Percentiles rank a stretch among this genome's conserved stretches.
These are phyloP conservation scores for Myiotriccus ornatus DNA, from an alignment of 2,797 vertebrate species.

Conservation along the genomic window DNA sequence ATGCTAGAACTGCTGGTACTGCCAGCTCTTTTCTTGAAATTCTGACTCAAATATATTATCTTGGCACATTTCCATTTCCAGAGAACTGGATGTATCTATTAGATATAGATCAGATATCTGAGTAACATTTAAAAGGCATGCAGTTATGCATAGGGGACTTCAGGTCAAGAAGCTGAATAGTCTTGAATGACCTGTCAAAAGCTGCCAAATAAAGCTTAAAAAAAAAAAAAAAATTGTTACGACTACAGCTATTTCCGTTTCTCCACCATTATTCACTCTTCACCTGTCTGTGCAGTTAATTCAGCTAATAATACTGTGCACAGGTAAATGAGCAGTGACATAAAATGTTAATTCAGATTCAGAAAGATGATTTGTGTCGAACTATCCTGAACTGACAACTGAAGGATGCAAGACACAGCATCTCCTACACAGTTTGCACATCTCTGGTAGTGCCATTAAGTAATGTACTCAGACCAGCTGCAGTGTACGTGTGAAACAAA, in stretches of 20 bases:
- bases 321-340: constrained; percentile 16
- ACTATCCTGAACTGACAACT: neutral
- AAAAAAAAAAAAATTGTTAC: neutral
- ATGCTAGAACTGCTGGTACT: neutral
- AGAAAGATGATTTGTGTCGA: constrained; percentile 8
- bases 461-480: neutral
- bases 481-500: neutral
- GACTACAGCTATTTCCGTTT: neutral
- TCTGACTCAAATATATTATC: neutral
- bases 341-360: constrained; percentile 39
- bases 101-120: neutral
- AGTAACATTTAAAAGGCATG: neutral
- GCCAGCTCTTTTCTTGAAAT: neutral
- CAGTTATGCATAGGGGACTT: neutral
- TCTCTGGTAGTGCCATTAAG: neutral
- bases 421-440: accelerated
- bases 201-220: neutral
- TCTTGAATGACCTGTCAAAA: neutral
- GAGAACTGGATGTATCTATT: neutral
- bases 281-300: neutral
- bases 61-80: neutral
- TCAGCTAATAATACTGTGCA: neutral
- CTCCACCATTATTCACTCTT: neutral
- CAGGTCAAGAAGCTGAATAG: neutral
- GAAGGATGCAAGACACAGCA: neutral